Conservation (phyloP, 1,140 invertebrate species). For the Hetaerina americana region DNA sequence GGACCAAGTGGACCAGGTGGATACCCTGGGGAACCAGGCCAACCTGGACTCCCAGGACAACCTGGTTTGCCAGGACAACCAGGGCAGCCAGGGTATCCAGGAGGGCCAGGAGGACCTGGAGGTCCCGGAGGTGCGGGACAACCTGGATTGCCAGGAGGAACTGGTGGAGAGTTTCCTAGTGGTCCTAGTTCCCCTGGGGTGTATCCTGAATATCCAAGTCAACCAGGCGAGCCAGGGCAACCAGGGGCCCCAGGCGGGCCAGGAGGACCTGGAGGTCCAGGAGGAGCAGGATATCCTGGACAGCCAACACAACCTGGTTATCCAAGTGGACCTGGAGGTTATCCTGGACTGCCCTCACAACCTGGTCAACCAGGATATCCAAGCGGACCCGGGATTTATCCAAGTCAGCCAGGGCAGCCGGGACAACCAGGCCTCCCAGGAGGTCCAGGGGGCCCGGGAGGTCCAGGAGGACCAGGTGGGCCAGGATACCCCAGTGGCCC, state of each 20-base stretch:
- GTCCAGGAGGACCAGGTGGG: conserved; percentile 17
- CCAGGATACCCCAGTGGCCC: background rate
- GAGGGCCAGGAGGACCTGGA: background rate
- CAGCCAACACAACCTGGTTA: conserved; percentile 12
- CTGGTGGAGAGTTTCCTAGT: too few relatives aligned
- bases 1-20: background rate
- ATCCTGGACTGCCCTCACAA: background rate
- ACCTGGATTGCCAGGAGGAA: background rate
- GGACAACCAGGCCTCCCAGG: background rate
- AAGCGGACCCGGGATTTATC: background rate
- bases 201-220: too few relatives aligned
- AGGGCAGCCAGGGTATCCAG: too few relatives aligned
- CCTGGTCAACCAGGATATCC: conserved; percentile 6
- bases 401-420: background rate
- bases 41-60: background rate
- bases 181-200: too few relatives aligned
- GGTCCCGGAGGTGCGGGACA: conserved; percentile 4
- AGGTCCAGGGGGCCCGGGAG: conserved; percentile 15
- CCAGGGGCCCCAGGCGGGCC: too few relatives aligned
- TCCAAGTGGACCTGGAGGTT: background rate
- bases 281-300: conserved; percentile 11
- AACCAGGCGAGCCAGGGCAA: background rate
- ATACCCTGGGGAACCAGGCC: background rate
- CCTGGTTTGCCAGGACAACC: background rate
- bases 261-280: background rate